Base-by-base conservation (phyloP, 30 jellyfish, hydroid and myxozoan species). In the Aurelia aurita region DNA sequence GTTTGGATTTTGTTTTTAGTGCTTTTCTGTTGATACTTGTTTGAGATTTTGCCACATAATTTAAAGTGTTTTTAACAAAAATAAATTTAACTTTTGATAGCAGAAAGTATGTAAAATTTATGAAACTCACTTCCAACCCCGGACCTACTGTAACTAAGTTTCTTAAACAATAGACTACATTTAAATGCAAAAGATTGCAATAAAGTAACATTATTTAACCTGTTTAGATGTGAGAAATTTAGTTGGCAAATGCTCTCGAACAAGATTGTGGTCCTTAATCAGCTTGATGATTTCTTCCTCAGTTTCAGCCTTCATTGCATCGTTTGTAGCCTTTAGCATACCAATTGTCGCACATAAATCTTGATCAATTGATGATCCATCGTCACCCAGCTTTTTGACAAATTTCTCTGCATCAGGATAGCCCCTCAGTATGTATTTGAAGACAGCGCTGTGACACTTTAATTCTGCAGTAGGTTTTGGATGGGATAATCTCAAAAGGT, bases 221-320 rank as follows among this genome's bases (percentile, higher is more conserved):
- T 72, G 60, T 13, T n/a, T 54, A 5, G 89, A 67, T 43, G 32
- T 44, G 32, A 87, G 67, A 62, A 76, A 77, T 31, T 20, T 47
- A 31, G 90, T 87, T 58, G 96, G 96, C 13, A 87, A 28, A 27
- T 87, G 96, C 26, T 87, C 96, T 25, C 96, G 83, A 58, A 87
- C 96, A 28, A 87, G 62, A 44, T 74, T 87, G 70, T 63, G 58
- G 19, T 31, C 54, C 29, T 62, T 43, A 25, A 87, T 31, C 27
- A 69, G 72, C 19, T 76, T 58, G 3, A 87, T 19, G 18, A 87
- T 62, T 51, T 75, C 28, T 10, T 87, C 91, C 46, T 63, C 96
- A 8, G 65, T 67, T 25, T 58, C 83, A 0, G 58, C 74, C 12
- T 74, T 45, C 7, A 27, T 59, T n/a, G 86, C 90, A 4, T 79